phyloP scores from a whole-genome alignment of 2,888 invertebrate genomes.

The Chrysomela aeneicollis region DNA sequence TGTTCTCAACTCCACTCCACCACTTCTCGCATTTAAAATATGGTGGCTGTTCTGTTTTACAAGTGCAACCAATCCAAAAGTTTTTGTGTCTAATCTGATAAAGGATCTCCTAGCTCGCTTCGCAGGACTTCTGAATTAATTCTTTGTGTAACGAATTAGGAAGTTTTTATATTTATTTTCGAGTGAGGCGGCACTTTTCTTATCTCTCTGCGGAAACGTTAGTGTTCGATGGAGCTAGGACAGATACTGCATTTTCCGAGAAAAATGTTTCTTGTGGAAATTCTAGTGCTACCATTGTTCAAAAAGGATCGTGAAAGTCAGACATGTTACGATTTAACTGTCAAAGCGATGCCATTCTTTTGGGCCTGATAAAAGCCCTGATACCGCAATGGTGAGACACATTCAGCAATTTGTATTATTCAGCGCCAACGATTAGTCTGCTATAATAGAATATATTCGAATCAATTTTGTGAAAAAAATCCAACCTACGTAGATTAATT shows the following conservation, averaged over 20 bases:
- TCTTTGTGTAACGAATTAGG: slow-evolving; percentile 42
- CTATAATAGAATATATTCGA: no score
- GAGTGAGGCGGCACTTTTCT: slow-evolving; percentile 28
- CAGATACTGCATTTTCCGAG: neutral
- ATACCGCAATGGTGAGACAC: no score
- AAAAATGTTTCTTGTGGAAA: neutral
- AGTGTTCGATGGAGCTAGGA: slow-evolving; percentile 16
- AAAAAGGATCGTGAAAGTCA: neutral
- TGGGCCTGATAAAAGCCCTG: neutral
- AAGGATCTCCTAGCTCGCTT: slow-evolving; percentile 35
- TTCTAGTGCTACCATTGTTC: neutral
- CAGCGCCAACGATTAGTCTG: no score
- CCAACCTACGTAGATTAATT: no score
- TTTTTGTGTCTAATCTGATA: slow-evolving; percentile 41
- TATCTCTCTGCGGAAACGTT: slow-evolving; percentile 30
- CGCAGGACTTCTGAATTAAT: slow-evolving; percentile 39
- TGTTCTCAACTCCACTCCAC: slow-evolving; percentile 20
- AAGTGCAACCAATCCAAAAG: slow-evolving; percentile 41
- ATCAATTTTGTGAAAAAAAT: no score
- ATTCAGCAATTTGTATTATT: no score
- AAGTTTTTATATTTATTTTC: slow-evolving; percentile 43
- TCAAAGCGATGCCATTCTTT: neutral
- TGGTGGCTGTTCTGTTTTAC: slow-evolving; percentile 40
- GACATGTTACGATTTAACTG: neutral
- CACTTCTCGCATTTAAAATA: slow-evolving; percentile 35